Percentiles rank a stretch among this genome's conserved stretches.
These are phyloP conservation scores for Phaedon cochleariae DNA, from an alignment of 2,888 invertebrate species.

Conservation along the genomic window DNA sequence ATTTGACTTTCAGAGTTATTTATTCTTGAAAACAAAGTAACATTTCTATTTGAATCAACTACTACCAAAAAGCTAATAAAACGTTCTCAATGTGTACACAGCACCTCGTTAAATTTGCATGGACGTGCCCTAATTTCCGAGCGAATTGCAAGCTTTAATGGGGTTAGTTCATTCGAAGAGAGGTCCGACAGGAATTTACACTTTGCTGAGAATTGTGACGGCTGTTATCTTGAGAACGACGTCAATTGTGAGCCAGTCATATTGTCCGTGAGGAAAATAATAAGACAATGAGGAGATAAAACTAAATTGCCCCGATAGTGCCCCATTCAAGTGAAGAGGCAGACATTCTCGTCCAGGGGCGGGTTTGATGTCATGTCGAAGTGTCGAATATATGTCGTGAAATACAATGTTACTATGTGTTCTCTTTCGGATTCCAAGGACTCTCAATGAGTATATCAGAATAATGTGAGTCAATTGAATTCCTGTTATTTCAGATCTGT, in stretches of 20 bases:
- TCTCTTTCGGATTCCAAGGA: too few species aligned
- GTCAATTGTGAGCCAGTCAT: slow-evolving; percentile 44
- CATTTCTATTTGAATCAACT: slow-evolving; percentile 18
- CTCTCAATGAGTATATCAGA: too few species aligned
- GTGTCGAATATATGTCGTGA: too few species aligned
- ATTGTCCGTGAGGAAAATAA: slow-evolving; percentile 55
- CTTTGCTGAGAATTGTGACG: slow-evolving; percentile 39
- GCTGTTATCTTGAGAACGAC: slow-evolving; percentile 47
- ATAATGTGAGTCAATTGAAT: too few species aligned
- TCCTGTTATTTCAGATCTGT: too few species aligned
- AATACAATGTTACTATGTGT: too few species aligned
- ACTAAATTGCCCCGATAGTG: slow-evolving; percentile 39
- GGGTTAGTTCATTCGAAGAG: slow-evolving; percentile 44
- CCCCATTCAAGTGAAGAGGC: slow-evolving; percentile 37
- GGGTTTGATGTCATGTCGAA: too few species aligned
- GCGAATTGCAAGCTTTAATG: slow-evolving; percentile 50
- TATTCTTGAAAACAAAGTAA: slow-evolving; percentile 10
- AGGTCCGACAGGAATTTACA: slow-evolving; percentile 42
- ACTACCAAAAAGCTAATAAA: slow-evolving; percentile 20
- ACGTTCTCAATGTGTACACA: slow-evolving; percentile 17
- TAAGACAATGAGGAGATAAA: slow-evolving; percentile 42
- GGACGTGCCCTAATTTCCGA: slow-evolving; percentile 49
- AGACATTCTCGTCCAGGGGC: slow-evolving; percentile 35
- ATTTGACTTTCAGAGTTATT: too few species aligned
- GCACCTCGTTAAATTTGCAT: slow-evolving; percentile 48